Base-by-base conservation (phyloP, 2,113 vertebrate genomes). In the Gnathonemus longibarbis region DNA sequence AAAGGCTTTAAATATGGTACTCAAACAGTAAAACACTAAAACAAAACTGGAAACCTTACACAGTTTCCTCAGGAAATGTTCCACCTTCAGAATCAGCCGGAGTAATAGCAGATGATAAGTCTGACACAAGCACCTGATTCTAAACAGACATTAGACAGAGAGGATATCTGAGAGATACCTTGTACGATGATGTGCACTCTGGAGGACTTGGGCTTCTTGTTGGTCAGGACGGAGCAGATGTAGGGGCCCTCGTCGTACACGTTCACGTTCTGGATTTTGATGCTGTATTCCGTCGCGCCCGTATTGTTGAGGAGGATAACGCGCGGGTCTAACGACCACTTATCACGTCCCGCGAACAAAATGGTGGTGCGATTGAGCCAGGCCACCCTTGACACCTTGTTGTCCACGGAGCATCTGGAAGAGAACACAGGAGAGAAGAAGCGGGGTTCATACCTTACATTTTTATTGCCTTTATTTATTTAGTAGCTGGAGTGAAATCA, bases 331-430 rank as follows among this genome's bases (percentile, higher is more conserved):
- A 98, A 96, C 24, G 98, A 98, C 98, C 98, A 99, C 93, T 99
- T 99, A 94, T 99, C 98, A 53, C 93, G 97, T 49, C 98, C 98
- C 0, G 98, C 97, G 0, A 98, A 99, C 62, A 99, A 96, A 90
- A 99, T 99, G 91, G 97, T 98, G 94, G 97, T 99, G 90, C 98
- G 98, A 93, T 99, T 99, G 91, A 99, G 96, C 98, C 98, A 99
- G 0, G 98, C 98, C 58, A 99, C 98, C 35, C 98, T 95, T 0
- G 98, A 98, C 5, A 99, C 98, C 93, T 97, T 96, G 92, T 96
- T 97, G 91, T 99, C 98, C 94, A 99, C 97, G 17, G 95, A 97
- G 95, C 98, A 99, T 95, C 98, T 99, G 94, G 3, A 39, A 90
- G 53, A 66, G 84, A 11, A 89, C 53, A 90, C 21, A 88, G 21